Conservation (phyloP, 30 jellyfish, hydroid and myxozoan species). For the Mastigias papua region DNA sequence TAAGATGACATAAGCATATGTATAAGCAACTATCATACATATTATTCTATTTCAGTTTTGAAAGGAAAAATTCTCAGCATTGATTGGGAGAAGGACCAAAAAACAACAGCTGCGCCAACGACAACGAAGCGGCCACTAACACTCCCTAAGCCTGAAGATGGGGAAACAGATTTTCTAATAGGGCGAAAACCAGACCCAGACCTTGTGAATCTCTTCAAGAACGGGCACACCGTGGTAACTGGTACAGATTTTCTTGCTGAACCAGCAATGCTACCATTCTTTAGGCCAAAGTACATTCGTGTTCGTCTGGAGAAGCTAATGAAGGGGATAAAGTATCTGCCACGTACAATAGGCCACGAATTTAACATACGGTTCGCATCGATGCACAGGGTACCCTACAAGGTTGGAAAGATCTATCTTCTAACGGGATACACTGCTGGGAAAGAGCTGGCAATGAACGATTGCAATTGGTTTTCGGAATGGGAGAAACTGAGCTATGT, state of each 20-base stretch:
- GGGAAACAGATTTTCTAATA: constrained; percentile 31
- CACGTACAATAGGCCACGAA: constrained; percentile 26
- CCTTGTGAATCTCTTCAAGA: constrained; percentile 15
- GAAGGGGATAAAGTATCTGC: constrained; percentile 39
- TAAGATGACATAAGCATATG: too few relatives aligned
- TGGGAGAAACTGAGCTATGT: constrained; percentile 41
- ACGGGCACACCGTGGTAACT: background rate
- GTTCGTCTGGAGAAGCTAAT: constrained; percentile 58
- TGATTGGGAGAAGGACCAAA: constrained; percentile 54
- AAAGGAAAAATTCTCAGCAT: constrained; percentile 33
- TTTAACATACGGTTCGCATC: constrained; percentile 47
- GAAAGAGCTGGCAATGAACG: constrained; percentile 22
- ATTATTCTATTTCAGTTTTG: constrained; percentile 50
- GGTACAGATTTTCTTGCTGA: constrained; percentile 24
- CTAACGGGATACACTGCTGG: constrained; percentile 61
- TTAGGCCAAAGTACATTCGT: constrained; percentile 30
- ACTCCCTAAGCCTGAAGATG: constrained; percentile 25
- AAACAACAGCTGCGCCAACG: constrained; percentile 37
- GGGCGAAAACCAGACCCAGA: constrained; percentile 47
- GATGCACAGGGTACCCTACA: constrained; percentile 8
- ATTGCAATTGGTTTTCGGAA: constrained; percentile 62
- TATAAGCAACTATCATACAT: too few relatives aligned
- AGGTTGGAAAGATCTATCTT: constrained; percentile 57
- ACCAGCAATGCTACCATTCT: constrained; percentile 25
- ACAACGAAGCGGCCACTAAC: constrained; percentile 17